Evolutionary conservation across 2,113 vertebrate species (phyloP), one percentile per base, ranked within the genome.

Genomic region (Dolichallabes microphthalmus): DNA sequence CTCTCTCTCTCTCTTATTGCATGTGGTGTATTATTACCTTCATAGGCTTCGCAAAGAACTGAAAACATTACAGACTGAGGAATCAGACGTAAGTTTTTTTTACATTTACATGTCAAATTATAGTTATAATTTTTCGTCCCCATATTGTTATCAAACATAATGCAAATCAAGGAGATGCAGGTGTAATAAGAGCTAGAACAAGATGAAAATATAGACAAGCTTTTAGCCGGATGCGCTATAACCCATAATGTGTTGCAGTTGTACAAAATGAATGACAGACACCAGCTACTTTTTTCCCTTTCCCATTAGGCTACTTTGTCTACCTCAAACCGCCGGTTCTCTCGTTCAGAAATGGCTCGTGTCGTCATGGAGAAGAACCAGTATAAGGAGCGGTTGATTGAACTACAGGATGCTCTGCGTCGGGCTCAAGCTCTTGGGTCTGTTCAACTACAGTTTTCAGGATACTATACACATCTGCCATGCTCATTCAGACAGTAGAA

Each of bases 281-380:
- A 14, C 17, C 30, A 60, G 19, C 17, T 60, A 25, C 8, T n/a
- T 57, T 22, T 30, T 10, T 20, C 4, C 19, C 0, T 86, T 73
- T 88, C 15, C 57, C 12, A 55, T 17, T 69, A 94, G 94, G 82
- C 87, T 4, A 89, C 89, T 78, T 82, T 91, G 13, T 84, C 92
- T 3, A 19, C 86, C 15, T 91, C 93, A 17, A 85, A 89, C 66
- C 94, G 94, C 5, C 88, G 91, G 57, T 95, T 95, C 86, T 94
- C 95, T 76, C 94, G 94, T 14, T 94, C 94, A 35, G 95, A 95
- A 91, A 95, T 95, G 95, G 93, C 95, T 55, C 93, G 95, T 8
- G 93, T 94, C 13, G 94, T 95, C 75, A 95, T 95, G 95, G 95
- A 95, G 92, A 95, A 94, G 87, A 95, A 95, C 87, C 94, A 94